Evolutionary conservation across 2,888 invertebrate species (phyloP), one percentile per base, ranked within the genome.

Genomic region (Odontothrips loti): DNA sequence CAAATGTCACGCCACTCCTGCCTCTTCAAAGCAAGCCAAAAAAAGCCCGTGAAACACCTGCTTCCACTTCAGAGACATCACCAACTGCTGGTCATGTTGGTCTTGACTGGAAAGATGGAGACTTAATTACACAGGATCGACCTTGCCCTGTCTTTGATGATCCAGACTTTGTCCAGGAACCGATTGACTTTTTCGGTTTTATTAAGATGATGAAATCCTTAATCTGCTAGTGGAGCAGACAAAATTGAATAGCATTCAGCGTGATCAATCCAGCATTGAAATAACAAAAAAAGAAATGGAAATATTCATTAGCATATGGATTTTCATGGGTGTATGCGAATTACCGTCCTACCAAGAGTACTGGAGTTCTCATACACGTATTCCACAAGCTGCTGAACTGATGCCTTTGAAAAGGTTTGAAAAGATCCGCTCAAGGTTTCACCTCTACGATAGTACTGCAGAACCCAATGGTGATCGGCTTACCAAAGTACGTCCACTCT

Each of bases 391-490:
- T 63, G 82, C 82, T 80, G 83, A 85, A 11, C 81, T 83, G 79
- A 85, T 85, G 84, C 80, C 84, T 17, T 81, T 82, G 58, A 85
- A 84, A 47, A 81, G 82, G 82, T 85, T 85, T 83, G 84, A 86
- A 80, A 83, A 83, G 82, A 83, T 84, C 20, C 80, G 82, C 12
- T 12, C 47, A 17, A 82, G 80, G 68, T 58, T 85, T 17, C 85
- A 85, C 82, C 85, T 85, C 82, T 84, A 84, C 82, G 82, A 85
- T 81, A 84, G 84, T 81, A 79, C 48, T 79, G 82, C 80, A 43
- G 81, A 84, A 80, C 80, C 81, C 15, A 80, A 81, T 29, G 79
- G 83, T 82, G 84, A 84, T 80, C 83, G 82, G 34, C 82, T 85
- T n/a, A 79, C 82, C 79, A 85, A 84, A 84, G 79, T 84, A 29